Base-by-base conservation (phyloP, 2,888 invertebrate genomes). In the Eristalinus sepulchralis region DNA sequence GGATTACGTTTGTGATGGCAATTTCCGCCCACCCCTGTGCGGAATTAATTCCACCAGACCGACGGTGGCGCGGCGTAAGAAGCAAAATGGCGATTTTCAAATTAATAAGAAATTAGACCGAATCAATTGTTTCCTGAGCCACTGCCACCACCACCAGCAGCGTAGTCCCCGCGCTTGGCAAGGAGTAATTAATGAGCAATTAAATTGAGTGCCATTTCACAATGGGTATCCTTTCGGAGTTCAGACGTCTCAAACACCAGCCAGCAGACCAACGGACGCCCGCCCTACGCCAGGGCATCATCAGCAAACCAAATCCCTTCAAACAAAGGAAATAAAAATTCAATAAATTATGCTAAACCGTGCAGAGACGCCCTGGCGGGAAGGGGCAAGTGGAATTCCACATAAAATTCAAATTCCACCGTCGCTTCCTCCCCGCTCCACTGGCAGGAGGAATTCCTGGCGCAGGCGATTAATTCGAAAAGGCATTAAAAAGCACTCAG, bases 141-240 rank as follows among this genome's bases (percentile, higher is more conserved):
- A 39, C 3, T 34, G 33, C 17, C 2, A 9, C 4, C 39, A 67
- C 34, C 47, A 27, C 27, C 64, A 8, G 24, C 57, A 36, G 57
- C 22, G 66, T 55, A 34, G 60, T 22, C 33, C 64, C 47, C 27
- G n/a, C 10, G 55, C 55, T 33, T 66, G 55, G 20, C 57, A 70
- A 60, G 70, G 68, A 73, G 73, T 82, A 81, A 85, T 85, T 85
- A 85, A 85, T 77, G 85, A 85, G 81, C 77, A 82, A 85, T 82
- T 85, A 85, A 81, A 82, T 67, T 73, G 81, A 82, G 73, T 73
- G 64, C 77, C 85, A 70, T 63, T 81, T 78, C 64, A 24, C 72
- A 64, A 78, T 81, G 62, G 73, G 63, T 66, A 73, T 64, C 66
- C 71, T 17, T 68, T 66, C 57, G 72, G 59, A 47, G 78, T 70